Conservation (phyloP, 2,888 invertebrate genomes). For the Eilema depressum region DNA sequence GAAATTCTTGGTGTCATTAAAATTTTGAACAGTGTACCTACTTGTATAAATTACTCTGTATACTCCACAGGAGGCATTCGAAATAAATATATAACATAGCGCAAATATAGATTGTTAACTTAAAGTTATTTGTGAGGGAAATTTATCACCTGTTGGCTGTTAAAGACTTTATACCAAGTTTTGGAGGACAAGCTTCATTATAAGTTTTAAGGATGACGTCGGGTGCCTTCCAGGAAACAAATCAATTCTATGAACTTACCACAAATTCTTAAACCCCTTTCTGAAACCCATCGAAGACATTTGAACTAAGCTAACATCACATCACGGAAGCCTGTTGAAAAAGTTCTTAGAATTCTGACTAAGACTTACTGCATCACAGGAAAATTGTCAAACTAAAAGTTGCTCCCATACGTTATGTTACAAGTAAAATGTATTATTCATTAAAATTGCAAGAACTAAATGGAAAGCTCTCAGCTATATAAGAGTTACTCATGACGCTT, state of each 20-base stretch:
- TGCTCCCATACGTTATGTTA: not conserved
- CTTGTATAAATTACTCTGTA: not conserved
- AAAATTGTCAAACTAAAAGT: not conserved
- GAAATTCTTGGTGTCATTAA: too few relatives aligned
- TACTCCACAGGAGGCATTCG: not conserved
- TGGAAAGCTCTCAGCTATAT: not conserved
- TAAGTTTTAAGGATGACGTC: conserved; percentile 42
- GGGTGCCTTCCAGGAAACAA: conserved; percentile 47
- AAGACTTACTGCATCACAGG: not conserved
- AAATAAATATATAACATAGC: not conserved
- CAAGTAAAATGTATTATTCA: not conserved
- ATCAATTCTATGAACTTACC: conserved; percentile 40
- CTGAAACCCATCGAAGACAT: not conserved
- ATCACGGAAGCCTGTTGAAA: not conserved
- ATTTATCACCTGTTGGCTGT: conserved; percentile 48
- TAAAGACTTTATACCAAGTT: conserved; percentile 45
- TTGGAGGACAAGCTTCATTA: conserved; percentile 46
- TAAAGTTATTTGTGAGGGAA: conserved; percentile 36
- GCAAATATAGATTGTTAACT: conserved; percentile 11
- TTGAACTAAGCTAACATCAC: not conserved
- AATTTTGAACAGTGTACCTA: too few relatives aligned
- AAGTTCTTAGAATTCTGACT: not conserved
- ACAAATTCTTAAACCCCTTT: not conserved
- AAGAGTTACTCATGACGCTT: not conserved
- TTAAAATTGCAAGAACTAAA: not conserved